Base-by-base conservation (phyloP, 2,888 invertebrate genomes). In the Coenonympha glycerion region DNA sequence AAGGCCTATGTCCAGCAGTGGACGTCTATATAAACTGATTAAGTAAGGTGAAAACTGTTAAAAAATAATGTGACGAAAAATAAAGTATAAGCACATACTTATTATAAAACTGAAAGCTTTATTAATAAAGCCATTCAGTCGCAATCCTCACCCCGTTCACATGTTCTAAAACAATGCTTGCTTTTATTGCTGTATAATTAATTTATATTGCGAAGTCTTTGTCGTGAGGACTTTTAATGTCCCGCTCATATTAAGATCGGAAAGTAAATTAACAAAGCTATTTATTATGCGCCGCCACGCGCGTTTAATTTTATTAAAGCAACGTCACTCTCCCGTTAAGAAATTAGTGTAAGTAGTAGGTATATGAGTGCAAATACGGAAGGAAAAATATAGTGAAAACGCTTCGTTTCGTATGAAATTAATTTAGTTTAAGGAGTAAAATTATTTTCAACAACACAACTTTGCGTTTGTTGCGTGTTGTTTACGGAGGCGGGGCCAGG, bases 181-280 rank as follows among this genome's bases (percentile, higher is more conserved):
- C 65, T 69, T 72, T 72, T 66, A 65, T 64, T 69, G 58, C 49
- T 49, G 37, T 72, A n/a, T n/a, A 77, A 77, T 77, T 78, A 75
- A 79, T 77, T 77, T 73, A 71, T 69, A 71, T 66, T 62, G 68
- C 63, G 59, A 54, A 49, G 44, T 21, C 15, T 47, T 48, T 40
- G 36, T 31, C 24, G 66, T 66, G 71, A 75, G 76, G 69, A 76
- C 69, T 76, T 76, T 76, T 74, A 79, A 77, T 73, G 74, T 72
- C 66, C 65, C 67, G 73, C 75, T 79, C 73, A 70, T 76, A n/a
- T n/a, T n/a, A 76, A 76, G 74, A 74, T 74, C 71, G 71, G 69
- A 72, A 72, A 64, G 71, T 79, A 77, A 79, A 76, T 81, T 75
- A 79, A 72, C 65, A 65, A 55, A 56, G 71, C 70, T 72, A 69